phyloP scores from a whole-genome alignment of 2,888 invertebrate species.

The Agonopterix arenella region DNA sequence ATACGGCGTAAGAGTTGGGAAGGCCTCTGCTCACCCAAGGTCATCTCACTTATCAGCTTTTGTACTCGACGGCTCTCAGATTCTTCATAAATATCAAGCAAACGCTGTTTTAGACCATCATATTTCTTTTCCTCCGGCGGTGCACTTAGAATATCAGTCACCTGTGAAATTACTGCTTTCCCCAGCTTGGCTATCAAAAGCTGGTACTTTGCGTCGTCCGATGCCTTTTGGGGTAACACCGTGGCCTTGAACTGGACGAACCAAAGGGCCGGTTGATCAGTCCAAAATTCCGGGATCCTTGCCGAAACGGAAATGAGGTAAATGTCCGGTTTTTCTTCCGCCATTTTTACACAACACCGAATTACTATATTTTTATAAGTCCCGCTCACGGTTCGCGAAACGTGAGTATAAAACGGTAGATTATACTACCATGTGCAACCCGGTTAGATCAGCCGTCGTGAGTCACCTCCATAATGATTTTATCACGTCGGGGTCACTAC shows the following conservation, averaged over 20 bases:
- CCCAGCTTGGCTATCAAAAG: slow-evolving; percentile 13
- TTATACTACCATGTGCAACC: too few relatives aligned
- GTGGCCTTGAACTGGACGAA: slow-evolving; percentile 14
- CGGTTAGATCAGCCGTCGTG: too few relatives aligned
- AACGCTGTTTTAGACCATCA: slow-evolving; percentile 7
- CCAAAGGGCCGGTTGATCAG: slow-evolving; percentile 13
- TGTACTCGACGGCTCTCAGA: slow-evolving; percentile 7
- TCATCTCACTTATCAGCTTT: slow-evolving; percentile 11
- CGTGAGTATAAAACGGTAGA: too few relatives aligned
- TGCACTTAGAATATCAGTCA: slow-evolving; percentile 13
- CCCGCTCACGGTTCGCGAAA: too few relatives aligned
- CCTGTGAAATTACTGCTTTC: slow-evolving; percentile 16
- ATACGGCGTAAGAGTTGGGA: not conserved
- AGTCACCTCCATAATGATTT: too few relatives aligned
- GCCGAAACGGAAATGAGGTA: not conserved
- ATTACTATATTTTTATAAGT: too few relatives aligned
- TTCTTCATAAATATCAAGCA: slow-evolving; percentile 11
- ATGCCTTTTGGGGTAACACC: slow-evolving; percentile 9
- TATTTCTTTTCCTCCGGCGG: slow-evolving; percentile 14
- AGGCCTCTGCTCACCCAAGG: slow-evolving; percentile 6
- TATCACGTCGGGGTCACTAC: too few relatives aligned
- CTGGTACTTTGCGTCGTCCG: slow-evolving; percentile 13
- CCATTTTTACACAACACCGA: not conserved
- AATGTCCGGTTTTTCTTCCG: not conserved
- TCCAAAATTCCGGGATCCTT: slow-evolving; percentile 18